Evolutionary conservation across 2,797 vertebrate species (phyloP).

Genomic region (Gymnothorax javanicus): DNA sequence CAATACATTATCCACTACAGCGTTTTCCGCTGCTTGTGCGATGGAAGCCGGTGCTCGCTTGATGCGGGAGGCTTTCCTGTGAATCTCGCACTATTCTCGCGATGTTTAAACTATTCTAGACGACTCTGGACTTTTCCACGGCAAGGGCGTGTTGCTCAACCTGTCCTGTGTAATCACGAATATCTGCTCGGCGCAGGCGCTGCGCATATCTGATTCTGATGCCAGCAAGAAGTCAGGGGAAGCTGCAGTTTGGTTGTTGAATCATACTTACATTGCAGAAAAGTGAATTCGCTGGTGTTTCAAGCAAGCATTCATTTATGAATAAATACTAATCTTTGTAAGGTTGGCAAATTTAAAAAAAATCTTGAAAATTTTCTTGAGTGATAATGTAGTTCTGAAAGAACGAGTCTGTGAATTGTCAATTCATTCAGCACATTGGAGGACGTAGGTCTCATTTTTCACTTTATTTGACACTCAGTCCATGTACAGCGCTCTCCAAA

Average conservation of each 20-base stretch:
- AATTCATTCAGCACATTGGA: background rate
- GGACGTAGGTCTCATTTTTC: too few relatives aligned
- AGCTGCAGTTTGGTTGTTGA: too few relatives aligned
- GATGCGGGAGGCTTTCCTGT: slow-evolving; percentile 48
- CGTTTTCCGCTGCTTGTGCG: slow-evolving; percentile 32
- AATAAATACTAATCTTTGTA: background rate
- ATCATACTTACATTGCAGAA: background rate
- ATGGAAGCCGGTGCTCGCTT: slow-evolving; percentile 57
- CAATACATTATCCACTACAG: slow-evolving; percentile 60
- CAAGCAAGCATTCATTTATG: background rate
- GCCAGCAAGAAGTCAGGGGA: background rate
- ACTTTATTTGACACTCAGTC: too few relatives aligned
- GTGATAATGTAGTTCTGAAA: background rate
- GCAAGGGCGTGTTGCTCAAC: slow-evolving; percentile 27
- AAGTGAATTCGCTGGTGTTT: background rate
- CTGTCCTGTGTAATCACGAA: background rate
- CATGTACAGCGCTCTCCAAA: too few relatives aligned
- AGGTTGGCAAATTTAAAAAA: background rate
- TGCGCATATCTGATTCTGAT: background rate
- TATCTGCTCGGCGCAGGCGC: background rate
- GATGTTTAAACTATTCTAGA: slow-evolving; percentile 65
- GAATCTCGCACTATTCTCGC: slow-evolving; percentile 54
- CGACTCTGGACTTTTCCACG: slow-evolving; percentile 69
- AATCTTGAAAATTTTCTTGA: background rate
- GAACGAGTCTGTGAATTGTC: background rate